Base-by-base conservation (phyloP, 2,888 invertebrate species). In the Leptura quadrifasciata region DNA sequence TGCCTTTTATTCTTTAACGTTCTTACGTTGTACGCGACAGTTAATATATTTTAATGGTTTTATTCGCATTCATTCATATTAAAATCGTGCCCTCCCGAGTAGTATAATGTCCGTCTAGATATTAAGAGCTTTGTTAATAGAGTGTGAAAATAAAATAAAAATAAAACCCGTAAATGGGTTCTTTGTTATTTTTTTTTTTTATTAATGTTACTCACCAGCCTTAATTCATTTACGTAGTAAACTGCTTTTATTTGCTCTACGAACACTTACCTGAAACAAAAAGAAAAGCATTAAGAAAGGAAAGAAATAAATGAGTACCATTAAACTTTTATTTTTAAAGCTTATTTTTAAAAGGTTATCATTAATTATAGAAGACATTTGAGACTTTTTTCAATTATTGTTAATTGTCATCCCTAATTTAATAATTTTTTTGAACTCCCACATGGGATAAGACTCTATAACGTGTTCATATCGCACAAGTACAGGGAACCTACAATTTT, bases 251-350 rank as follows among this genome's bases (percentile, higher is more conserved):
- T 47, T 47, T n/a, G 47, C 47, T 15, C n/a, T n/a, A 18, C 52
- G n/a, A 65, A 18, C 21, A 65, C 65, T 65, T 65, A 65, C 65
- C 65, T 65, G 65, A 31, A 65, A 65, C 18, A 65, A 17, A 65
- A 65, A 65, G 21, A 18, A 39, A 63, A 63, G n/a, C 47, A 63
- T 63, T 35, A 35, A 31, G 60, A 27, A 24, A 60, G 2, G 60
- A 60, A 3, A n/a, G 24, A 39, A 63, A 63, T 39, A 35, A 63
- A 63, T 63, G 18, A 9, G 8, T 27, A 31, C 39, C 20, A 35
- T 18, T n/a, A 63, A 63, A 17, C 10, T 4, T 39, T 39, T 35
- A 20, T 20, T n/a, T 15, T n/a, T n/a, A 47, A 47, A n/a, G 0
- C n/a, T 47, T 31, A 31, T 31, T 31, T 31, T 31, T 31, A 31